Base-by-base conservation (phyloP, 2,113 vertebrate species). In the Rhabdomys dilectus region DNA sequence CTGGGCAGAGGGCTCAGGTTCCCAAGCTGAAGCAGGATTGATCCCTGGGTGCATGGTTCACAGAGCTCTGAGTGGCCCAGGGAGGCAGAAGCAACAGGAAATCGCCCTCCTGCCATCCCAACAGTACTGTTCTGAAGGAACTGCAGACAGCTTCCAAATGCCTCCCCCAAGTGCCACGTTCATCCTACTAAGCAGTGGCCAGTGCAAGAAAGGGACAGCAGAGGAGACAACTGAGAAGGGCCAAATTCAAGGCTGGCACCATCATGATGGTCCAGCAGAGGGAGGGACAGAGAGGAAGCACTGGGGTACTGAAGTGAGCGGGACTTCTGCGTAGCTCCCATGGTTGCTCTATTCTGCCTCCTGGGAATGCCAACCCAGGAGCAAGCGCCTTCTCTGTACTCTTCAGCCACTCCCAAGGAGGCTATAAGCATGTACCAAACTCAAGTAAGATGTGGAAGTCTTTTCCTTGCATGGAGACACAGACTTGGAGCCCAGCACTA, bases 221-320 rank as follows among this genome's bases (percentile, higher is more conserved):
- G n/a, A 12, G 29, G 62, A 68, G 70, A 51, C 12, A 60, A 8
- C 15, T n/a, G 45, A 82, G 56, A 39, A 53, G 29, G n/a, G 42
- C 42, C 42, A 75, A 8, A 45, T 21, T 56, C 48, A 26, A 68
- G 31, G 88, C 64, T 3, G 5, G 7, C 4, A 29, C 34, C 3
- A 48, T 31, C 51, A 66, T 3, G 10, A 56, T 31, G 36, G 16
- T 2, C 53, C 13, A 39, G 9, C 7, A 53, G 68, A 45, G 39
- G 1, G 4, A 42, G 26, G 10, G 4, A 21, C 6, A 42, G 48
- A 0, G 16, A 42, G 0, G 53, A 24, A 10, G 48, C 12, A 29
- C 29, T 1, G 13, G n/a, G 26, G 70, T 42, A 7, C 1, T 56
- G 53, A 12, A 12, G 19, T 7, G 48, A 58, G n/a, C 24, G 9